Evolutionary conservation across 2,113 vertebrate species (phyloP), one percentile per base, ranked within the genome.

Genomic region (Cricetomys ansorgei): DNA sequence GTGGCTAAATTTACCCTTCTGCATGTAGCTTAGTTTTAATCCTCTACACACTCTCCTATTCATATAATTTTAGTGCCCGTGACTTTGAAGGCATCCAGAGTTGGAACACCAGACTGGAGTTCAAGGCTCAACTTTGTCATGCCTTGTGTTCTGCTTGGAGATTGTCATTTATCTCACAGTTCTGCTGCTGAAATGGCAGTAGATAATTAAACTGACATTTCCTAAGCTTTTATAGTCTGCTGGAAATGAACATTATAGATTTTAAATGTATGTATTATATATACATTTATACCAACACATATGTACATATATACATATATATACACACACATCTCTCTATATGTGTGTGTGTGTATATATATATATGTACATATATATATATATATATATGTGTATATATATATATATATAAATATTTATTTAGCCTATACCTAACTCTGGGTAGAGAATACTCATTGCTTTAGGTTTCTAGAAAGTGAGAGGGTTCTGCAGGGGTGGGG

Each of bases 1-100:
- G 95, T 91, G 96, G 45, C 19, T 95, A 53, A 87, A 96, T 96
- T 96, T 91, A 53, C 75, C 37, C 75, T 40, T 11, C 12, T 19
- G 34, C 9, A 69, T 67, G 40, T 53, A 77, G n/a, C 55, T 84
- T 79, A 79, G 40, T 88, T 95, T 96, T 86, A 81, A 65, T 12
- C 45, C 53, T 10, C 55, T 69, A 73, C 7, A 23, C n/a, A 59
- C 50, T 97, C 57, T 94, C 65, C 85, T 95, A 95, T 53, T 67
- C 85, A 92, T 9, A 50, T 55, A 84, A 11, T 29, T 97, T 69
- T 53, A 37, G 27, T 0, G 55, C 11, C 9, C 23, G 65, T 37
- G 57, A 19, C 55, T 37, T 2, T 34, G 65, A 92, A 25, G 11
- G 70, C 90, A 96, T 48, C 70, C 50, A 81, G 85, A 53, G 87